Evolutionary conservation across 2,888 invertebrate genomes (phyloP).

Genomic region (Plebejus melissa): DNA sequence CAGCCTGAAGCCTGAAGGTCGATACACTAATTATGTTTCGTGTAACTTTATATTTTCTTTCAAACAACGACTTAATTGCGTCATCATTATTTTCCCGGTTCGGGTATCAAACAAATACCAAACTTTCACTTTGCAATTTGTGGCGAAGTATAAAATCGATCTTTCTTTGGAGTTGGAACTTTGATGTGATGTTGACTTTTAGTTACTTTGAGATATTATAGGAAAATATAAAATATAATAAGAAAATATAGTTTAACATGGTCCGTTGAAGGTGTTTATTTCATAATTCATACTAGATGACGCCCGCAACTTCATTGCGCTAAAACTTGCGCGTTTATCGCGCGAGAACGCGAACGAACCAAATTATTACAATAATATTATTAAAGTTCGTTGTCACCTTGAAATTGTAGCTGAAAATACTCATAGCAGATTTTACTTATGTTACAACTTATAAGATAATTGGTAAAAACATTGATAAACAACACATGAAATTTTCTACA

Average conservation of each 20-base stretch:
- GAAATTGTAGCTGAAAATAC: no score
- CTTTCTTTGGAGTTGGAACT: not conserved
- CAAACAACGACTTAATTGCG: slow-evolving; percentile 6
- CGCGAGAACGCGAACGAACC: no score
- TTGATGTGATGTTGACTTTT: not conserved
- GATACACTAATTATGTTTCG: not conserved
- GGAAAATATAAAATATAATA: not conserved
- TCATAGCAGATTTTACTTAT: no score
- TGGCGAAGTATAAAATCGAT: slow-evolving; percentile 1
- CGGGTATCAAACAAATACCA: slow-evolving; percentile 9
- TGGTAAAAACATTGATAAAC: no score
- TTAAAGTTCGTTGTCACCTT: no score
- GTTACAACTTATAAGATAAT: no score
- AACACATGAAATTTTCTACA: no score
- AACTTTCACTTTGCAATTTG: slow-evolving; percentile 7
- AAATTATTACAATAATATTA: no score
- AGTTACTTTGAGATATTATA: not conserved
- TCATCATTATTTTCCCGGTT: not conserved
- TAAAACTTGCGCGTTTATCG: no score
- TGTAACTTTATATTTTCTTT: not conserved
- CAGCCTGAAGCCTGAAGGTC: not conserved
- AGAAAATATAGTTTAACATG: not conserved
- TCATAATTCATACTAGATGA: no score
- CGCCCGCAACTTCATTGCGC: no score
- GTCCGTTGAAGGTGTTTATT: no score